Evolutionary conservation across 2,888 invertebrate species (phyloP).

Genomic region (Tinea semifulvella): DNA sequence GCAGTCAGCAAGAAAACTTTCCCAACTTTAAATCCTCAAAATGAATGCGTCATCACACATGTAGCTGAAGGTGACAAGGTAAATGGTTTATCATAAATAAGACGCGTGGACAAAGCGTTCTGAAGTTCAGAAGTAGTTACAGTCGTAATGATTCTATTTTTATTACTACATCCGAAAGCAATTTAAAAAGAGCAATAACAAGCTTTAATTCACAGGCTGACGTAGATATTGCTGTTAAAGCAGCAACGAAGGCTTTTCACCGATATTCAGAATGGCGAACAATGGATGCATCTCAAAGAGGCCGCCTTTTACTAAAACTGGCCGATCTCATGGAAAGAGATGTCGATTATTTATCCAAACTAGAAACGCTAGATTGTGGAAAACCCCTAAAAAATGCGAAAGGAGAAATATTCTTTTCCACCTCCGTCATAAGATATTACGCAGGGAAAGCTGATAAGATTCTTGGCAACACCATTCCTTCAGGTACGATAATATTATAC

Average conservation of each 20-base stretch:
- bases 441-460: constrained; percentile 94
- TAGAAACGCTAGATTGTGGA: constrained; percentile 94
- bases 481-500: no score
- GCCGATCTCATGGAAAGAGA: constrained; percentile 83
- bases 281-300: constrained; percentile 82
- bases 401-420: constrained; percentile 69
- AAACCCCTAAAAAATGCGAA: constrained; percentile 81
- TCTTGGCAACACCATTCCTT: constrained; percentile 78
- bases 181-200: no score
- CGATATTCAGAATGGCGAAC: constrained; percentile 79
- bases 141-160: no score
- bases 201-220: constrained; percentile 68
- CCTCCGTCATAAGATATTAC: constrained; percentile 78
- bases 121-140: background rate
- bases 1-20: constrained; percentile 86
- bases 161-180: no score
- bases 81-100: no score
- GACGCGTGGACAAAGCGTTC: background rate
- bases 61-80: constrained; percentile 87
- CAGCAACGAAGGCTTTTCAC: constrained; percentile 80
- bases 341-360: constrained; percentile 72
- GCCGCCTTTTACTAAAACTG: constrained; percentile 73
- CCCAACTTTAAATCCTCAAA: constrained; percentile 82
- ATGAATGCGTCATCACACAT: constrained; percentile 74
- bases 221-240: constrained; percentile 80